Conservation (phyloP, 2,888 invertebrate species). For the Drosophila buzzatii region DNA sequence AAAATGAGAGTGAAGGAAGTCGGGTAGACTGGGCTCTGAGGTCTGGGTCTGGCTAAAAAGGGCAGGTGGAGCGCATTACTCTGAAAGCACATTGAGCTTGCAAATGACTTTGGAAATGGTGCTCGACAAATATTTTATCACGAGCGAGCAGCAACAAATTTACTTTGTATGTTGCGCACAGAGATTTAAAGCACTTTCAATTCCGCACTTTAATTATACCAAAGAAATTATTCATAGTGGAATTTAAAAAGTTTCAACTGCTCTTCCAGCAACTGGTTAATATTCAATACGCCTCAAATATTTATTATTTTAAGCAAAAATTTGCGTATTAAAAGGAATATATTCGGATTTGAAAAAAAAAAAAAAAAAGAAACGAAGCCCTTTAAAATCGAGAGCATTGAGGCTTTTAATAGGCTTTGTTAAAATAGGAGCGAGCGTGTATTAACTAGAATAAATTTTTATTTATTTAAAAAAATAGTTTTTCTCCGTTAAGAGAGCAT, state of each 20-base stretch:
- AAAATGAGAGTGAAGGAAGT: background rate
- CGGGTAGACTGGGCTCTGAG: background rate
- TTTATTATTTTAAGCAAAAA: background rate
- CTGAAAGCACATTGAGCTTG: constrained; percentile 76
- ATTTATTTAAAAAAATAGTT: no score
- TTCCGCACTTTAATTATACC: constrained; percentile 22
- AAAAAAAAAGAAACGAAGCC: no score
- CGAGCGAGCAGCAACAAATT: constrained; percentile 69
- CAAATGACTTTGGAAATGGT: constrained; percentile 80
- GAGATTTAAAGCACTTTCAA: constrained; percentile 26
- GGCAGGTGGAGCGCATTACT: constrained; percentile 75
- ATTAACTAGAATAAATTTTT: no score
- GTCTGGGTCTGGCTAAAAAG: constrained; percentile 11
- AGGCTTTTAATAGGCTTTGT: background rate
- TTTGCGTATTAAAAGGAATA: background rate
- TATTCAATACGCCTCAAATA: constrained; percentile 16
- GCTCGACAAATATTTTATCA: constrained; percentile 78
- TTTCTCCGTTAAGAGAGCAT: no score
- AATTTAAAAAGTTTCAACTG: constrained; percentile 14
- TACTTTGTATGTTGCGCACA: constrained; percentile 45
- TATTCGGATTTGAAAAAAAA: background rate
- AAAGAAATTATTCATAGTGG: constrained; percentile 37
- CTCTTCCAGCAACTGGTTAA: constrained; percentile 3
- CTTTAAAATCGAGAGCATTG: background rate
- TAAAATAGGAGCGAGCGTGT: background rate